Percentiles rank a stretch among this genome's conserved stretches.
phyloP scores from a whole-genome alignment of 2,113 vertebrate genomes.

The Prochilodus magdalenae region DNA sequence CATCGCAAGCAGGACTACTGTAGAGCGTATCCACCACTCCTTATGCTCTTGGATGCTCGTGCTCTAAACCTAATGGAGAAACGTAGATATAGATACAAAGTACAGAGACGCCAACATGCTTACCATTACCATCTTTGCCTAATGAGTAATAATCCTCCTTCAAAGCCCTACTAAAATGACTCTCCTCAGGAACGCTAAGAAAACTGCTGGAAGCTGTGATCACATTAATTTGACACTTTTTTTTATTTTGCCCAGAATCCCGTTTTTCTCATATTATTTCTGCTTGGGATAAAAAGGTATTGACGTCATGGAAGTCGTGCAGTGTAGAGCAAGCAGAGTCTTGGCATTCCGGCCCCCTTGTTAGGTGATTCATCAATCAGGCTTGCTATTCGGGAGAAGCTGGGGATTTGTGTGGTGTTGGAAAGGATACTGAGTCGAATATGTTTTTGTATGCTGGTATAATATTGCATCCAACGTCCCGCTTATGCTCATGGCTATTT shows the following conservation, averaged over 20 bases:
- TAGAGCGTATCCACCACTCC: too few relatives aligned
- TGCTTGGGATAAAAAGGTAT: not conserved
- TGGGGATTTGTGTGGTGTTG: not conserved
- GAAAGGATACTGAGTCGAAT: not conserved
- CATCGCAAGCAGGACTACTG: too few relatives aligned
- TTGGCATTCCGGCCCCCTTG: not conserved
- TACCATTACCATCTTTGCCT: not conserved
- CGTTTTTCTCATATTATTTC: not conserved
- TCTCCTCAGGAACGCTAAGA: not conserved
- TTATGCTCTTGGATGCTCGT: too few relatives aligned
- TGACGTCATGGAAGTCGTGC: not conserved
- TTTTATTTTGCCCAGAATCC: not conserved
- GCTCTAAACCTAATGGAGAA: too few relatives aligned
- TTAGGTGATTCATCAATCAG: not conserved
- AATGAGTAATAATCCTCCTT: not conserved
- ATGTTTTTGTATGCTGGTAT: not conserved
- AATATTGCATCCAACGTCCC: not conserved
- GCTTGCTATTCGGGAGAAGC: not conserved
- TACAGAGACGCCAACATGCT: not conserved
- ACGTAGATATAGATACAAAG: not conserved
- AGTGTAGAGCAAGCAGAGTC: not conserved
- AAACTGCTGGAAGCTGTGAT: not conserved
- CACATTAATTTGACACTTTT: not conserved
- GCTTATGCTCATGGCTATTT: slow-evolving; percentile 11
- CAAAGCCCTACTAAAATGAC: too few relatives aligned